A percentile compares a stretch with the other conserved stretches of the same genome.
These are phyloP conservation scores for Panzeria rudis DNA, from an alignment of 2,888 invertebrate genomes.

Conservation along the genomic window DNA sequence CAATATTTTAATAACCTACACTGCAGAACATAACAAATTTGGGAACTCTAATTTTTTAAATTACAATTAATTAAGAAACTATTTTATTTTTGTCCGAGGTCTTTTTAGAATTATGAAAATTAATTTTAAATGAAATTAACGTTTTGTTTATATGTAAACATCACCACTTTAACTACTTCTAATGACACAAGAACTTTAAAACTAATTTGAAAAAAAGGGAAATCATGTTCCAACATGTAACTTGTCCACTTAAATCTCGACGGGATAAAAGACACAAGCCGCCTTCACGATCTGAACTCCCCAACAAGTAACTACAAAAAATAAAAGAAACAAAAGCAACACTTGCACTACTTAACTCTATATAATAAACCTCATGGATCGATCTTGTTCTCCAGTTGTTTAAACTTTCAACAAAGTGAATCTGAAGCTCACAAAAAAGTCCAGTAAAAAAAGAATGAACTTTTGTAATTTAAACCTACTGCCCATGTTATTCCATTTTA, in stretches of 20 bases:
- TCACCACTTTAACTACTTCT: constrained; percentile 50
- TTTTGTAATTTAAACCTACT: constrained; percentile 72
- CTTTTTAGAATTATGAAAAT: not conserved
- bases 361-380: constrained; percentile 63
- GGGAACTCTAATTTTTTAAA: no score
- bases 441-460: constrained; percentile 21
- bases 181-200: constrained; percentile 55
- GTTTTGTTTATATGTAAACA: constrained; percentile 4
- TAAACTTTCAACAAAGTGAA: constrained; percentile 63
- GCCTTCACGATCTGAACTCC: constrained; percentile 72
- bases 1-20: no score
- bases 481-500: constrained; percentile 71
- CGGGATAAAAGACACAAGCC: constrained; percentile 67
- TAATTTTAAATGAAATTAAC: no score
- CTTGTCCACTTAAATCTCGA: constrained; percentile 71
- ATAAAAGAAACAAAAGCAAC: constrained; percentile 58
- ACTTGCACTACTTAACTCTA: constrained; percentile 69
- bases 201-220: constrained; percentile 27
- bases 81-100: no score
- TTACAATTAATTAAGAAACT: not conserved
- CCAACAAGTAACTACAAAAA: constrained; percentile 53
- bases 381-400: constrained; percentile 53
- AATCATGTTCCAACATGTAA: constrained; percentile 67
- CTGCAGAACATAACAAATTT: no score
- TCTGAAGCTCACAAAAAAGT: constrained; percentile 28